A percentile compares a stretch with the other conserved stretches of the same genome.
Evolutionary conservation across 2,113 vertebrate genomes (phyloP).

Genomic region (Osmerus mordax): DNA sequence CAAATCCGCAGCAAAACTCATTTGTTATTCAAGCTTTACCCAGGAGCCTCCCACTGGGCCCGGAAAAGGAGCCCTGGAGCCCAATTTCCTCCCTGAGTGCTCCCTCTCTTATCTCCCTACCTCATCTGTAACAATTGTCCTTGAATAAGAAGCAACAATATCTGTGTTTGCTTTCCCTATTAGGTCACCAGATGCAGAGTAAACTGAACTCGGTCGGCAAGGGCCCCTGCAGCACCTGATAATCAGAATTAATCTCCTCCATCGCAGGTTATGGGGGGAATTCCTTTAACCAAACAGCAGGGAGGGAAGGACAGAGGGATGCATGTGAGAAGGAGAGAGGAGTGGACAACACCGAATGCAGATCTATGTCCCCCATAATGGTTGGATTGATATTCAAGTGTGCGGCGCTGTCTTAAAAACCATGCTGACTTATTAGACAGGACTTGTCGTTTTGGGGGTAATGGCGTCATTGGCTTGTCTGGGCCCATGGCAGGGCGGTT

Average conservation of each 20-base stretch:
- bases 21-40: conserved; percentile 70
- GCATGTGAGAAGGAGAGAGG: not conserved
- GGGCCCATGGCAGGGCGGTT: conserved; percentile 4
- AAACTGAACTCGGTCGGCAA: conserved; percentile 50
- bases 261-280: conserved; percentile 51
- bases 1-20: conserved; percentile 70
- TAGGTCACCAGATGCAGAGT: conserved; percentile 44
- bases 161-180: conserved; percentile 61
- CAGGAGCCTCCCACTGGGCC: conserved; percentile 62
- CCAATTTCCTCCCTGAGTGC: conserved; percentile 59
- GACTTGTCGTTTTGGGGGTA: not conserved
- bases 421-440: conserved; percentile 29
- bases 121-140: conserved; percentile 59
- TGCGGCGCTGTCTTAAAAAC: conserved; percentile 8
- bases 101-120: conserved; percentile 62
- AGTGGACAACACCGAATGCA: conserved; percentile 7
- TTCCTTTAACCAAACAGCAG: conserved; percentile 50
- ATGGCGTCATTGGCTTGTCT: conserved; percentile 1
- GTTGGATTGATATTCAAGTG: conserved; percentile 51
- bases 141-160: conserved; percentile 46
- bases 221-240: conserved; percentile 55
- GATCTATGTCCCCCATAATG: conserved; percentile 35
- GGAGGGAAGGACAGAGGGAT: conserved; percentile 13
- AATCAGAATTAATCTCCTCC: conserved; percentile 73
- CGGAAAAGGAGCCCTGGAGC: conserved; percentile 42